Conservation (phyloP, 1,140 invertebrate species). For the Amyelois transitella region DNA sequence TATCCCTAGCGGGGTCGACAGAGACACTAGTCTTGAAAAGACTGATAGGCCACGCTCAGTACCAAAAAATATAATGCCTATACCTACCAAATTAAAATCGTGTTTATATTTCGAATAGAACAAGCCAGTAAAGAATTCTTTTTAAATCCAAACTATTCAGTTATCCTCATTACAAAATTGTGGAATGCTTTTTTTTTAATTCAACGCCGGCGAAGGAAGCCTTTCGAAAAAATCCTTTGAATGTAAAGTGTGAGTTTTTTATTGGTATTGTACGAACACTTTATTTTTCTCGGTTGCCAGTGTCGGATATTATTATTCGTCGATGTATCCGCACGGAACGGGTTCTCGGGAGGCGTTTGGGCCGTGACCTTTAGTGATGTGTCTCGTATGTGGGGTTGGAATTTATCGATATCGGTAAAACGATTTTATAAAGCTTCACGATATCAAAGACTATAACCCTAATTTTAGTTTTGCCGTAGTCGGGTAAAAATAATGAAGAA, state of each 20-base stretch:
- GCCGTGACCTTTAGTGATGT: constrained; percentile 59
- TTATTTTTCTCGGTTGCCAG: constrained; percentile 39
- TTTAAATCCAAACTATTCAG: constrained; percentile 26
- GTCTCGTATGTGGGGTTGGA: not conserved
- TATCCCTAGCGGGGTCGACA: too few species aligned
- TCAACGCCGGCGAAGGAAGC: constrained; percentile 13
- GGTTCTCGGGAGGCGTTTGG: constrained; percentile 49
- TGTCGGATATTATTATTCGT: constrained; percentile 52
- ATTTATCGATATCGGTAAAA: constrained; percentile 34
- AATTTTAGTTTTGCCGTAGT: too few species aligned
- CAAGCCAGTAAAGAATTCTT: constrained; percentile 2
- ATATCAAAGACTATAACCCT: too few species aligned
- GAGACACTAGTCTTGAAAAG: too few species aligned
- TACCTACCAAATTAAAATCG: not conserved
- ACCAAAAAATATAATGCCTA: not conserved
- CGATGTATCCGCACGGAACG: constrained; percentile 48
- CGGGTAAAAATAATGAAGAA: too few species aligned
- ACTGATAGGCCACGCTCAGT: too few species aligned
- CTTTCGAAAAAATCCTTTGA: constrained; percentile 28
- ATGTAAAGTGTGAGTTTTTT: constrained; percentile 41
- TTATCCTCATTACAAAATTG: constrained; percentile 27
- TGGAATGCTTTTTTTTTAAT: constrained; percentile 21
- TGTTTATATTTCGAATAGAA: not conserved
- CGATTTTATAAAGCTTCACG: too few species aligned
- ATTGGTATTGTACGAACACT: constrained; percentile 39